Conservation (phyloP, 2,113 vertebrate genomes). For the Rhea pennata region DNA sequence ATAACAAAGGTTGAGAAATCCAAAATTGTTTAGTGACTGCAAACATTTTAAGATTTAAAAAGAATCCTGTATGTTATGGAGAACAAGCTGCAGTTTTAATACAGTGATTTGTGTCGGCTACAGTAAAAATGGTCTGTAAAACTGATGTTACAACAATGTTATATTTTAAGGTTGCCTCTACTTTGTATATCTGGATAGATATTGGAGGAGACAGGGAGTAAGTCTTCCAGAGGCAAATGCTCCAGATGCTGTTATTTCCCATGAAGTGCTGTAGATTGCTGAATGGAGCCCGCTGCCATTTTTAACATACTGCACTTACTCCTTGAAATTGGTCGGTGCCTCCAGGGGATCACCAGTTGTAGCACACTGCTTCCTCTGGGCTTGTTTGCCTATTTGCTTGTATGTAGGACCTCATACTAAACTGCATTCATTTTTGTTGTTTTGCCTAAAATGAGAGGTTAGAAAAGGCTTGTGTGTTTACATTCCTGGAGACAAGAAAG, state of each 20-base stretch:
- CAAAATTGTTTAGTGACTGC: neutral
- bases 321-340: neutral
- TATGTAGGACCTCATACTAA: neutral
- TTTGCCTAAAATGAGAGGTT: neutral
- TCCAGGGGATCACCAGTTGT: neutral
- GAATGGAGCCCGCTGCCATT: neutral
- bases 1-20: neutral
- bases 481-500: neutral
- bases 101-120: neutral
- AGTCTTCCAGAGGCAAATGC: neutral
- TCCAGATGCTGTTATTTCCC: neutral
- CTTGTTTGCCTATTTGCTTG: fast-evolving
- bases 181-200: neutral
- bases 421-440: neutral
- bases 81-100: neutral
- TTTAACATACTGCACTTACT: neutral
- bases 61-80: neutral
- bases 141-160: neutral
- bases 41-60: neutral
- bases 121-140: neutral
- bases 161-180: neutral
- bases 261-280: neutral
- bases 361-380: neutral
- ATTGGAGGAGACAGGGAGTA: neutral
- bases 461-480: neutral